phyloP scores from a whole-genome alignment of 1,140 invertebrate species.

The Euwallacea similis region DNA sequence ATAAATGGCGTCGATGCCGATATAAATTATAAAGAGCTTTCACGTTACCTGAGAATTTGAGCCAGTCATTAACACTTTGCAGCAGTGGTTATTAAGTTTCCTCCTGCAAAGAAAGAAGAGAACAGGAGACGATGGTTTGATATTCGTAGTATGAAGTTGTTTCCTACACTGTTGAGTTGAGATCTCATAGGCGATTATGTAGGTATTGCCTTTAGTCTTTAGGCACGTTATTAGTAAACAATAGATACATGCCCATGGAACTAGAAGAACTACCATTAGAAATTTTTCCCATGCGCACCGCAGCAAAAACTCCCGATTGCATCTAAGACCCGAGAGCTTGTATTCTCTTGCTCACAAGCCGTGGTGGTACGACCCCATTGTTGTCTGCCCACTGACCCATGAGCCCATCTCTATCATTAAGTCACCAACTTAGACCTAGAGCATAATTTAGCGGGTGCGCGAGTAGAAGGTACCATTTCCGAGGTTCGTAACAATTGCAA shows the following conservation, averaged over 20 bases:
- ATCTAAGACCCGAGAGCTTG: constrained; percentile 21
- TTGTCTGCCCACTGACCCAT: constrained; percentile 47
- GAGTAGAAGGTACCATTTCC: constrained; percentile 11
- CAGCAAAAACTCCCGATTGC: constrained; percentile 26
- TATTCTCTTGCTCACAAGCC: constrained; percentile 28
- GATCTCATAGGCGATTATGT: no score
- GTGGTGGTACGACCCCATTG: constrained; percentile 42
- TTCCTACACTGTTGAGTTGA: no score
- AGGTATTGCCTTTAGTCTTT: no score
- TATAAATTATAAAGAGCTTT: no score
- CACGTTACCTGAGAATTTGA: no score
- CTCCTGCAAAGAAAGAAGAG: not conserved
- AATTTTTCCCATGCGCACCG: constrained; percentile 1
- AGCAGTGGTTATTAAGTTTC: not conserved
- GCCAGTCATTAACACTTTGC: no score
- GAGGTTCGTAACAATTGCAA: constrained; percentile 14
- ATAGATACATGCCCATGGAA: no score
- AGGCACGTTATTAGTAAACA: no score
- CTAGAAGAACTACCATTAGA: not conserved
- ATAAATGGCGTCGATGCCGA: no score
- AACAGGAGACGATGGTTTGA: no score
- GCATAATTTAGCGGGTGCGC: constrained; percentile 25
- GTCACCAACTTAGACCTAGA: constrained; percentile 32
- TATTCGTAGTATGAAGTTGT: no score
- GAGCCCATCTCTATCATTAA: constrained; percentile 43